Base-by-base conservation (phyloP, 1,140 invertebrate species). In the Phocides pigmalion region DNA sequence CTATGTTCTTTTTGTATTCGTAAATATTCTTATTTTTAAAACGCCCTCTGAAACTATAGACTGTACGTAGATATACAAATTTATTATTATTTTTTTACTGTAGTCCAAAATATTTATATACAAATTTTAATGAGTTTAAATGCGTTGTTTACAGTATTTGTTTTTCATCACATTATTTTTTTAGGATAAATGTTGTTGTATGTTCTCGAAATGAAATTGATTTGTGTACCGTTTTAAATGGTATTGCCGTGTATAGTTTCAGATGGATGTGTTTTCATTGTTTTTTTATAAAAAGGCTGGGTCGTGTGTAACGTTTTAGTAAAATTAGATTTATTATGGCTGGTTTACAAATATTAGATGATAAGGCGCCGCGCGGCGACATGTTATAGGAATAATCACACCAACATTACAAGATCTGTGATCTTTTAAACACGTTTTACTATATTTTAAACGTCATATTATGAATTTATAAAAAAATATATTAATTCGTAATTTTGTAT, bases 271-370 rank as follows among this genome's bases (percentile, higher is more conserved):
- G 41, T 44, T 46, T 46, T n/a, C 4, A 59, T 59, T 59, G 42
- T 59, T 59, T 58, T 58, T 63, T 17, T 47, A 25, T 44, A 19
- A 71, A 74, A 84, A 86, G 80, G 80, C 83, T 86, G 85, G 79
- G 80, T 79, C 68, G 61, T 58, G 82, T 88, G 83, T 86, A 88
- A 84, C 41, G 14, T 42, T 58, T 46, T 58, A 12, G 42, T 46
- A 58, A 28, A 58, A 56, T 58, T 58, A 44, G 22, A 50, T 20
- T 46, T 58, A 42, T 16, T 51, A 59, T 65, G 62, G 42, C 66
- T 61, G 51, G 53, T 62, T 53, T 59, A 66, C 47, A 20, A 62
- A 46, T 62, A 46, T 50, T 66, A 61, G 64, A 22, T 35, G n/a
- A n/a, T 53, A 37, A 49, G 35, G 61, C 15, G 20, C 20, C 37